These are phyloP conservation scores for Lissocephala sabroskyi DNA, from an alignment of 2,888 invertebrate genomes.

Conservation along the genomic window DNA sequence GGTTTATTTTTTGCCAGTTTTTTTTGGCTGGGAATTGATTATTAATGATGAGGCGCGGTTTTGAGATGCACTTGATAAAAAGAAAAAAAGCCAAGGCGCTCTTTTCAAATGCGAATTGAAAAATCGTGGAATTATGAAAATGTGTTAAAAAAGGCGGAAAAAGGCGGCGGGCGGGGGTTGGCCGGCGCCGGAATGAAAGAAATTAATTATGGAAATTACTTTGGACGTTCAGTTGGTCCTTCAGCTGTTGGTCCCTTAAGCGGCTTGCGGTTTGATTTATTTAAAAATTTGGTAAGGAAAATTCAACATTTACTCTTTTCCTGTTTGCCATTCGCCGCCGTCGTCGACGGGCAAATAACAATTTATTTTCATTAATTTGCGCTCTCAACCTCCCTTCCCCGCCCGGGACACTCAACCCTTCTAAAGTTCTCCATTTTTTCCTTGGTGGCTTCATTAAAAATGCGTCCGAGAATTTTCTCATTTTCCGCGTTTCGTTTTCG, in stretches of 20 bases:
- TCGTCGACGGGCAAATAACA: slow-evolving; percentile 44
- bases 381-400: slow-evolving; percentile 50
- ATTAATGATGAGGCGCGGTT: slow-evolving; percentile 43
- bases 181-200: too few species aligned
- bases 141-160: slow-evolving; percentile 46
- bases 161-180: slow-evolving; percentile 41
- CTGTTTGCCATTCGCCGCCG: slow-evolving; percentile 12
- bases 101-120: slow-evolving; percentile 1
- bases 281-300: slow-evolving; percentile 34
- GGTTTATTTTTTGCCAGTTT: slow-evolving; percentile 7
- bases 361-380: slow-evolving; percentile 71
- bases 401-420: slow-evolving; percentile 8
- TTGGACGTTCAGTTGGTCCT: slow-evolving; percentile 15
- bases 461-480: slow-evolving; percentile 27
- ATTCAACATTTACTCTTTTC: slow-evolving; percentile 10
- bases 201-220: slow-evolving; percentile 71
- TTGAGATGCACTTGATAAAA: too few species aligned
- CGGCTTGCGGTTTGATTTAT: slow-evolving; percentile 61
- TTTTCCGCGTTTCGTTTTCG: slow-evolving; percentile 4
- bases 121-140: slow-evolving; percentile 44
- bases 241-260: slow-evolving; percentile 25
- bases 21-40: slow-evolving; percentile 40
- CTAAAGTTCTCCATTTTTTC: too few species aligned
- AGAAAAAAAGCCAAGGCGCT: too few species aligned
- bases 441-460: slow-evolving; percentile 45